A percentile compares a stretch with the other conserved stretches of the same genome.
phyloP scores from a whole-genome alignment of 2,113 vertebrate genomes.

The Gulo gulo region DNA sequence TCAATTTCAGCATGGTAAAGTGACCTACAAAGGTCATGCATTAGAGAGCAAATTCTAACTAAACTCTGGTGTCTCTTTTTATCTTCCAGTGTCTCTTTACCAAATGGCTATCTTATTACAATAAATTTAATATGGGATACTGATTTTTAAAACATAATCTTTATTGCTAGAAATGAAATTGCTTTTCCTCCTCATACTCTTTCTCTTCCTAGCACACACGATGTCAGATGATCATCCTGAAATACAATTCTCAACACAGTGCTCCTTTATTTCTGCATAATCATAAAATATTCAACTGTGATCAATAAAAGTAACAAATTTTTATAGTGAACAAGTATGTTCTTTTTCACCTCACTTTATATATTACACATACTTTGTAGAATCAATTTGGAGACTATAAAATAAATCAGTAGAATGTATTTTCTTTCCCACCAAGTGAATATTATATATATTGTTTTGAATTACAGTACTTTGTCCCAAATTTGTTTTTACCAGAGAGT shows the following conservation, averaged over 20 bases:
- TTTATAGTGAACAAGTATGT: neutral
- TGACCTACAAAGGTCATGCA: neutral
- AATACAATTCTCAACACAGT: neutral
- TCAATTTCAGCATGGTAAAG: neutral
- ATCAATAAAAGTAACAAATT: neutral
- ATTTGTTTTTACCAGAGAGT: constrained; percentile 57
- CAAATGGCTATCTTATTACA: neutral
- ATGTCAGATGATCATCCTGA: neutral
- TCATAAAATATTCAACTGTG: neutral
- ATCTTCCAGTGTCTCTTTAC: neutral
- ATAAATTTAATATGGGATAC: neutral
- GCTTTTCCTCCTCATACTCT: neutral
- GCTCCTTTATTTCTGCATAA: neutral
- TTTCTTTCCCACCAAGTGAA: neutral
- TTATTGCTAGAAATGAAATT: neutral
- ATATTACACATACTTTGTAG: neutral
- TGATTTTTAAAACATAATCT: neutral
- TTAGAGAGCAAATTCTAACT: neutral
- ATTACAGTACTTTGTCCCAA: constrained; percentile 29
- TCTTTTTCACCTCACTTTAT: neutral
- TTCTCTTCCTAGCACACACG: neutral
- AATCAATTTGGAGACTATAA: neutral
- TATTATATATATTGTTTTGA: neutral
- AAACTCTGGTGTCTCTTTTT: neutral
- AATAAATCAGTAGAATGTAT: neutral